phyloP scores from a whole-genome alignment of 2,113 vertebrate genomes.

The Cichladusa arquata region DNA sequence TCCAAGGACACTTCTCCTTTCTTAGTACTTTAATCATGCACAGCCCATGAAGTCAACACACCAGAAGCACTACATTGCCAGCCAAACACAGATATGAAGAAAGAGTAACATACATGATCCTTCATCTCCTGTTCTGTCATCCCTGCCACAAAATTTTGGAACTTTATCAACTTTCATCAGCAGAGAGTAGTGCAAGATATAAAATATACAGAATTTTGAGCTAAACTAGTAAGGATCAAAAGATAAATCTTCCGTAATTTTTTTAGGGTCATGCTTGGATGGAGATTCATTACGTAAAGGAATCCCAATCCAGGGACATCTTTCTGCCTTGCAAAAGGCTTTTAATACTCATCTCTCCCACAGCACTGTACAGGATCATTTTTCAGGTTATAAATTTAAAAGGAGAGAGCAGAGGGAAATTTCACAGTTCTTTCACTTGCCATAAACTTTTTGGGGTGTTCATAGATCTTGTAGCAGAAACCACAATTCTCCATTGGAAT shows the following conservation, averaged over 20 bases:
- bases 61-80: neutral
- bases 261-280: neutral
- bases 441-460: neutral
- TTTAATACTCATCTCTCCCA: neutral
- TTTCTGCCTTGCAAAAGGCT: neutral
- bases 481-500: slow-evolving; percentile 1
- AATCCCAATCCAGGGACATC: neutral
- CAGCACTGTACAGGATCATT: neutral
- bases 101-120: neutral
- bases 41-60: neutral
- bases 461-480: slow-evolving; percentile 18
- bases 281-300: neutral
- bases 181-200: neutral
- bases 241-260: neutral
- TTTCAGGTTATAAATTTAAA: slow-evolving; percentile 17
- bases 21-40: neutral
- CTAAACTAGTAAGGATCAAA: neutral
- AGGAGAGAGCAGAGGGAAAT: neutral
- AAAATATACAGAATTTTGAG: neutral
- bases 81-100: neutral
- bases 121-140: neutral
- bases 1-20: neutral
- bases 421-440: slow-evolving; percentile 1
- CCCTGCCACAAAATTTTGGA: neutral
- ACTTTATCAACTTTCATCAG: neutral